A percentile compares a stretch with the other conserved stretches of the same genome.
phyloP scores from a whole-genome alignment of 2,888 invertebrate genomes.

The Drosophila buzzatii region DNA sequence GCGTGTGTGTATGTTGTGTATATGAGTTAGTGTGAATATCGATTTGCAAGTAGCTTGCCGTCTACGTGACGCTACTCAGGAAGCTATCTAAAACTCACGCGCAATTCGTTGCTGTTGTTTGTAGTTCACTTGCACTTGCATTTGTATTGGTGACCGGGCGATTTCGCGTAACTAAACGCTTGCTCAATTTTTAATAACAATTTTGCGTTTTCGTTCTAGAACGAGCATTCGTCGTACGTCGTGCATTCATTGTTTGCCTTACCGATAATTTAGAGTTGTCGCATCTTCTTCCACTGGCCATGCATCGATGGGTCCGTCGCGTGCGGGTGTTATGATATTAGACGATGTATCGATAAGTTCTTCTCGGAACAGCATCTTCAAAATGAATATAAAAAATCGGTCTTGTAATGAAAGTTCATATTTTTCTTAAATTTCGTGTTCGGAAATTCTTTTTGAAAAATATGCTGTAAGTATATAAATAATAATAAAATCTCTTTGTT shows the following conservation, averaged over 20 bases:
- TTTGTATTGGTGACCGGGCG: conserved; percentile 51
- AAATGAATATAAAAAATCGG: neutral
- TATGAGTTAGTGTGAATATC: conserved; percentile 63
- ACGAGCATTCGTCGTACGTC: conserved; percentile 56
- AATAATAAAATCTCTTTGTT: no score
- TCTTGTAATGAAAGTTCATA: no score
- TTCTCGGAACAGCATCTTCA: neutral
- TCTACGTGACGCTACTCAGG: conserved; percentile 78
- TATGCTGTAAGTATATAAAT: no score
- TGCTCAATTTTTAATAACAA: conserved; percentile 59
- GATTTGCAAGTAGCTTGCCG: conserved; percentile 68
- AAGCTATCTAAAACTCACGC: conserved; percentile 63
- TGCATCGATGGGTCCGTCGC: conserved; percentile 13
- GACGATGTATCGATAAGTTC: conserved; percentile 29
- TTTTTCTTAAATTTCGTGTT: neutral
- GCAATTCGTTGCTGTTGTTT: conserved; percentile 45
- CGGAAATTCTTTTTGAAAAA: neutral
- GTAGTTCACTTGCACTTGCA: conserved; percentile 43
- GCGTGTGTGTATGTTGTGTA: conserved; percentile 31
- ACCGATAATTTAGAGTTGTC: conserved; percentile 58
- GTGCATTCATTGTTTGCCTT: conserved; percentile 64
- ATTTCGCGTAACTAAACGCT: conserved; percentile 33
- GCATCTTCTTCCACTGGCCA: conserved; percentile 1
- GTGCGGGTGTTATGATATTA: neutral
- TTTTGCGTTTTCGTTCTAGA: conserved; percentile 65